Conservation (phyloP, 2,797 vertebrate species). For the Notolabrus celidotus region DNA sequence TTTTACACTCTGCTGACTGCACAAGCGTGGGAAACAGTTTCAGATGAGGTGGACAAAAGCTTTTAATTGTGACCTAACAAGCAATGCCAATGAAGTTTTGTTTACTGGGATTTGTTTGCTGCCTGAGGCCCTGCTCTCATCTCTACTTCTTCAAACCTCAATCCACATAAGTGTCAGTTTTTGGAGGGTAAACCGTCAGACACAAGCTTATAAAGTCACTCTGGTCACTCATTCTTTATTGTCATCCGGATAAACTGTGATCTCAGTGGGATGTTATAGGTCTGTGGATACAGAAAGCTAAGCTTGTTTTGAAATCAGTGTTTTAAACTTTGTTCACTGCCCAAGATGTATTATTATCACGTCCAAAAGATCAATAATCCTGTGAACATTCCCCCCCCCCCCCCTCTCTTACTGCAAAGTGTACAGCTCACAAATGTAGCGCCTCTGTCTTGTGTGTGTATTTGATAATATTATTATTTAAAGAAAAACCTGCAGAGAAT, state of each 20-base stretch:
- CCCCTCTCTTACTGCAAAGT: constrained; percentile 69
- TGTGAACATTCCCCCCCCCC: constrained; percentile 63
- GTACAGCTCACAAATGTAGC: constrained; percentile 83
- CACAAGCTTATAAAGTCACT: constrained; percentile 33
- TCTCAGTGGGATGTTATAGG: constrained; percentile 59
- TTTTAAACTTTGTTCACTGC: constrained; percentile 71
- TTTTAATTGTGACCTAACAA: background rate
- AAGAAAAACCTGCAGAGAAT: constrained; percentile 63
- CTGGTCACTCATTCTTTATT: constrained; percentile 54
- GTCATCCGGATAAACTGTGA: constrained; percentile 83
- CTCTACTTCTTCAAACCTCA: background rate
- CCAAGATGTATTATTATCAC: constrained; percentile 70
- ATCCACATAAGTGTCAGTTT: constrained; percentile 9
- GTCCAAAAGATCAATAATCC: constrained; percentile 68
- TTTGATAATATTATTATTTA: constrained; percentile 82
- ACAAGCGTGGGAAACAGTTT: background rate
- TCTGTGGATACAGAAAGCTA: constrained; percentile 62
- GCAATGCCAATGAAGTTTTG: background rate
- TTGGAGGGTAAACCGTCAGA: constrained; percentile 13
- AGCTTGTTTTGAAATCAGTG: constrained; percentile 66
- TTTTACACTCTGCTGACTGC: constrained; percentile 7
- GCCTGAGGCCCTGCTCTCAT: background rate
- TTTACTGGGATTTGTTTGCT: constrained; percentile 16
- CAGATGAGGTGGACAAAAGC: background rate
- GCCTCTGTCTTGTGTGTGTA: constrained; percentile 81